These are phyloP conservation scores for Eubasilissa regina DNA, from an alignment of 1,140 invertebrate genomes.

Conservation along the genomic window DNA sequence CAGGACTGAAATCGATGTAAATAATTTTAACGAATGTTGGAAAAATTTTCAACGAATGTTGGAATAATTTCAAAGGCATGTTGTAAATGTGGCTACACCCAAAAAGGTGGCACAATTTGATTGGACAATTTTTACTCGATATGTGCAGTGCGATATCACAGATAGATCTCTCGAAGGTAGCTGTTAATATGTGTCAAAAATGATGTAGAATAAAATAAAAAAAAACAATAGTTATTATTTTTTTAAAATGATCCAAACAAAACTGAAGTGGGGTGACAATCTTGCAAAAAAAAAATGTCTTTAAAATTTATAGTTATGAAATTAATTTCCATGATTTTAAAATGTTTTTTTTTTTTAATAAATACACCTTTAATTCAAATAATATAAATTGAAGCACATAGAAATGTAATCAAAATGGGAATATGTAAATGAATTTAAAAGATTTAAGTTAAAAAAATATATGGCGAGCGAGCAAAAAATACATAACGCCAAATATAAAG, in stretches of 20 bases:
- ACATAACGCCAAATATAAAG: not conserved
- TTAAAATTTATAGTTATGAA: not conserved
- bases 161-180: constrained; percentile 60
- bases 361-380: too few relatives aligned
- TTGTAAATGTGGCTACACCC: constrained; percentile 2
- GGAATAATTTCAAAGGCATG: constrained; percentile 31
- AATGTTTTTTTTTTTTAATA: too few relatives aligned
- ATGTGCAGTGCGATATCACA: constrained; percentile 57
- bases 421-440: too few relatives aligned
- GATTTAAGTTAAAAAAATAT: too few relatives aligned
- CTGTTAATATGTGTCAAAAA: constrained; percentile 45
- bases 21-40: too few relatives aligned
- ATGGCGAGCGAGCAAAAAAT: too few relatives aligned
- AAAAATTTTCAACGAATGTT: not conserved
- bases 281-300: constrained; percentile 20
- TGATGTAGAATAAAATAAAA: constrained; percentile 31
- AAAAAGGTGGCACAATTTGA: constrained; percentile 1
- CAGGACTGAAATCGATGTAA: too few relatives aligned
- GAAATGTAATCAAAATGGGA: too few relatives aligned
- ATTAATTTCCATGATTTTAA: too few relatives aligned
- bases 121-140: constrained; percentile 16
- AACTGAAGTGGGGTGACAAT: not conserved
- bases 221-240: too few relatives aligned
- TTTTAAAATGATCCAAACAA: not conserved
- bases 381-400: too few relatives aligned